Evolutionary conservation across 2,888 invertebrate genomes (phyloP).

Genomic region (Cancer borealis): DNA sequence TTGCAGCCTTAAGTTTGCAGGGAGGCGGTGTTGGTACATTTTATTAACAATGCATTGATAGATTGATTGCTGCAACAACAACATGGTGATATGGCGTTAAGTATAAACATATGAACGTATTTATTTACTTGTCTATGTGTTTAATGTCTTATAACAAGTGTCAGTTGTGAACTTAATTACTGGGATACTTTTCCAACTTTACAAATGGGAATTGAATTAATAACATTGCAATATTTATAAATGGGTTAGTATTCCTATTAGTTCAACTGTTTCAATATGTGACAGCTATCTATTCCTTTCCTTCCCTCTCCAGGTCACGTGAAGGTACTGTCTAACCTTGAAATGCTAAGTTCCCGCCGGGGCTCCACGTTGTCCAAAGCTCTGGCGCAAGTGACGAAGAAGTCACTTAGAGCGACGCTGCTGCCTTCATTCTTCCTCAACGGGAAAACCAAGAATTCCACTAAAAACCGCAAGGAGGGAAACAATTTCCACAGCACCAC

Average conservation of each 20-base stretch:
- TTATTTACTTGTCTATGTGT: no score
- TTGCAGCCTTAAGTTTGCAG: neutral
- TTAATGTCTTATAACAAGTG: no score
- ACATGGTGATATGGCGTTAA: no score
- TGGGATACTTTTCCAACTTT: no score
- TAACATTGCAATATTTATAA: no score
- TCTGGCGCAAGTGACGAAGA: conserved; percentile 63
- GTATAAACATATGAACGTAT: no score
- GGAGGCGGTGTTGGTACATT: neutral
- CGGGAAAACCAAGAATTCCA: neutral
- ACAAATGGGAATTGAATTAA: no score
- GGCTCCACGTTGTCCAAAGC: conserved; percentile 71
- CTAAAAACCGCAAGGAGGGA: neutral
- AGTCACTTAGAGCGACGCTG: neutral
- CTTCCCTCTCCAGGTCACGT: conserved; percentile 62
- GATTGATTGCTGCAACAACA: no score
- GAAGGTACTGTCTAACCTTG: conserved; percentile 56
- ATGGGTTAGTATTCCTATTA: no score
- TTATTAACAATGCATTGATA: no score
- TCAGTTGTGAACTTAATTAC: no score
- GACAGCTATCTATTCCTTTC: neutral
- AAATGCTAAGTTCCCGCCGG: conserved; percentile 57
- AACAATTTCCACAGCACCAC: neutral
- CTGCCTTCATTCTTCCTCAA: conserved; percentile 33
- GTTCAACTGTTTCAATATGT: no score